Evolutionary conservation across 2,797 vertebrate genomes (phyloP).

Genomic region (Cygnus olor): DNA sequence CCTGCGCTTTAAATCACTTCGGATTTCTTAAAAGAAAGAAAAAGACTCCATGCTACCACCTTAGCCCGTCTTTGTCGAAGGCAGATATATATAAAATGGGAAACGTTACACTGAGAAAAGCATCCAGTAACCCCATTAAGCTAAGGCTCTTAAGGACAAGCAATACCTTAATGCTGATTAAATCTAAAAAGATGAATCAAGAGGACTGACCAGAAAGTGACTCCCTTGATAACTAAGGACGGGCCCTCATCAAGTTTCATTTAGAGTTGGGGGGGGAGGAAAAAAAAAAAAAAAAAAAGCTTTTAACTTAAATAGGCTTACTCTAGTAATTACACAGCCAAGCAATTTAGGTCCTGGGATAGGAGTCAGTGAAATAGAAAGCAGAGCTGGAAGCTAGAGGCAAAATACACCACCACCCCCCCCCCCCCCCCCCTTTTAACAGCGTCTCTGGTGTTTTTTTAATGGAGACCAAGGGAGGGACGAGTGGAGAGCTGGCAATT

Average conservation of each 20-base stretch:
- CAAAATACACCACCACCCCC: slow-evolving; percentile 74
- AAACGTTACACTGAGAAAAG: slow-evolving; percentile 88
- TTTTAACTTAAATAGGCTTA: slow-evolving; percentile 98
- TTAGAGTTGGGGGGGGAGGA: slow-evolving; percentile 76
- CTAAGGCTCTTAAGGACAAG: slow-evolving; percentile 96
- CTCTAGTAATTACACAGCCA: slow-evolving; percentile 95
- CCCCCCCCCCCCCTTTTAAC: slow-evolving; percentile 72
- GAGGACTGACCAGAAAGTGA: slow-evolving; percentile 92
- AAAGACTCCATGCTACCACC: slow-evolving; percentile 56
- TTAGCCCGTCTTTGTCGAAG: slow-evolving; percentile 86
- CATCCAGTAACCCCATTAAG: slow-evolving; percentile 98
- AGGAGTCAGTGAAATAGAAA: slow-evolving; percentile 87
- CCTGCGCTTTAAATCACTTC: slow-evolving; percentile 82
- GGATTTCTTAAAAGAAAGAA: slow-evolving; percentile 75
- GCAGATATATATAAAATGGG: slow-evolving; percentile 87
- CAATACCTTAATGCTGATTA: slow-evolving; percentile 97
- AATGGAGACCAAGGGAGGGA: slow-evolving; percentile 83
- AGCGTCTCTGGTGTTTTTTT: slow-evolving; percentile 81
- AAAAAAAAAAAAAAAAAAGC: slow-evolving; percentile 59
- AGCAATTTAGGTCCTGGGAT: slow-evolving; percentile 90
- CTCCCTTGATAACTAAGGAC: slow-evolving; percentile 92
- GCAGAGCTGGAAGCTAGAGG: slow-evolving; percentile 85
- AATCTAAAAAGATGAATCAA: slow-evolving; percentile 97
- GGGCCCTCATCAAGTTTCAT: slow-evolving; percentile 97
- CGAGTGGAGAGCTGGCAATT: slow-evolving; percentile 79